Evolutionary conservation across 2,888 invertebrate genomes (phyloP).

Genomic region (Cloeon dipterum): DNA sequence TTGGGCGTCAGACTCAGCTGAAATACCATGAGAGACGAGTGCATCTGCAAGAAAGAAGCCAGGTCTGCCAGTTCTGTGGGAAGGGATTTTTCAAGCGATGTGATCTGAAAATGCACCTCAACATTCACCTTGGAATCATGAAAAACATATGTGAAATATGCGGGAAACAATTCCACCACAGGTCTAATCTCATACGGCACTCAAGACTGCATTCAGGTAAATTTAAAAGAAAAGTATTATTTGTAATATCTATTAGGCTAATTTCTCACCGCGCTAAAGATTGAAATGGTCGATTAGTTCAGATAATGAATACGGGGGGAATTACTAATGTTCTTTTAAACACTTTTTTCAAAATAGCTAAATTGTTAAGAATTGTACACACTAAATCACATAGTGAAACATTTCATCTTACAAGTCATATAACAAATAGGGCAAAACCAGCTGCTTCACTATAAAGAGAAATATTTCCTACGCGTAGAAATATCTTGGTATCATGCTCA

Average conservation of each 20-base stretch:
- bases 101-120: constrained; percentile 19
- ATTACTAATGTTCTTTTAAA: too few relatives aligned
- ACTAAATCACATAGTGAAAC: too few relatives aligned
- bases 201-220: constrained; percentile 19
- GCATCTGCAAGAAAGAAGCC: constrained; percentile 9
- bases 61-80: constrained; percentile 7
- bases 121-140: constrained; percentile 19
- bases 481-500: too few relatives aligned
- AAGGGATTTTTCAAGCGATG: constrained; percentile 17
- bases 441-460: too few relatives aligned
- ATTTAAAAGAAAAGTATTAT: constrained; percentile 5
- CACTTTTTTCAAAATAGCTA: too few relatives aligned
- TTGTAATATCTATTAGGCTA: neutral
- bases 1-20: constrained; percentile 16
- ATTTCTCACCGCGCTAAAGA: too few relatives aligned
- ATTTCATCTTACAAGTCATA: too few relatives aligned
- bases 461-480: too few relatives aligned
- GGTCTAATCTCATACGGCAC: constrained; percentile 18
- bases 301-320: too few relatives aligned
- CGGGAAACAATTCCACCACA: constrained; percentile 19
- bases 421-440: too few relatives aligned
- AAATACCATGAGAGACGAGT: constrained; percentile 16
- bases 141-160: constrained; percentile 18
- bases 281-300: too few relatives aligned
- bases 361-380: too few relatives aligned